Evolutionary conservation across 53 echinoderm and acorn worm species (phyloP), one percentile per base, ranked within the genome.

Genomic region (Actinopyga echinites): DNA sequence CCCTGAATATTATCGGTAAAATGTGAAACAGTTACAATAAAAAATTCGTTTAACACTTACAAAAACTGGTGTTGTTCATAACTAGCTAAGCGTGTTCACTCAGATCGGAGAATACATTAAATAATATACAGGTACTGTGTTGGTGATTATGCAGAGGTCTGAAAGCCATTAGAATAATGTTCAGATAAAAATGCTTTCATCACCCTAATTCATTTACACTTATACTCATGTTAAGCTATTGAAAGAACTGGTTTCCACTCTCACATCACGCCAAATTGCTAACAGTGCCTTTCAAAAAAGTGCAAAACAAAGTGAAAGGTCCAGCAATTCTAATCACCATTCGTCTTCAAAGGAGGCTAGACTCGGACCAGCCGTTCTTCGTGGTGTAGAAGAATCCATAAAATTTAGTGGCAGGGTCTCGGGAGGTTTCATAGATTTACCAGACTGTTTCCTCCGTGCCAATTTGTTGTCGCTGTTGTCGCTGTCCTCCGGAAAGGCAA

Each of bases 241-340:
- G 71, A 71, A 71, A 71, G 71, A 71, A 71, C 71, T 71, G 71
- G 71, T 71, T 34, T 71, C 28, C 71, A 71, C 71, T 40, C 49
- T 49, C 71, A 71, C 45, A 42, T 71, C 71, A 71, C 71, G 44
- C 71, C 71, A 71, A 71, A 49, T 25, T 71, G 65, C n/a, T 42
- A 42, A 71, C 36, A 71, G 26, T 44, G 10, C 40, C 42, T 44
- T 68, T n/a, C 29, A n/a, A 9, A 71, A 28, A 42, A 24, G 40
- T 71, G 19, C 11, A 24, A 34, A 28, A 63, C 28, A 62, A 23
- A 20, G 31, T 21, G 36, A 65, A 28, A 34, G 34, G 63, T 63
- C 63, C 12, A 12, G 28, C 31, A 30, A 28, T 63, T 3, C 6
- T 63, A 71, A 42, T 77, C 56, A 77, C 77, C 55, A 77, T 28